A percentile compares a stretch with the other conserved stretches of the same genome.
Evolutionary conservation across 2,113 vertebrate species (phyloP).

Genomic region (Dipodomys stephensi): DNA sequence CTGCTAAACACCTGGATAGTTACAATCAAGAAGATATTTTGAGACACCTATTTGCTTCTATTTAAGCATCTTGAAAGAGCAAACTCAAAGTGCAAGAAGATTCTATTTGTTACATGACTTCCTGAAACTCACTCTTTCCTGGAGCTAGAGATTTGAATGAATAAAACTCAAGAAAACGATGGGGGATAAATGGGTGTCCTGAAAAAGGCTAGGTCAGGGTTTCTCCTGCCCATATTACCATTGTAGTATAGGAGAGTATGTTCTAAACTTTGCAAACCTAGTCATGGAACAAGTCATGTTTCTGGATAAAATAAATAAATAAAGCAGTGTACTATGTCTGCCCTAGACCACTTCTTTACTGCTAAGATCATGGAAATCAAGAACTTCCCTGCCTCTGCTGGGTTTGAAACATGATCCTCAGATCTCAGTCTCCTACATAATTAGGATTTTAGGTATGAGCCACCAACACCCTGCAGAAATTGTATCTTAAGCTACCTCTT

Average conservation of each 20-base stretch:
- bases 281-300: background rate
- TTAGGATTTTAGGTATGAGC: background rate
- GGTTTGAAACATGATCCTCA: too few relatives aligned
- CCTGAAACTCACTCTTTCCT: background rate
- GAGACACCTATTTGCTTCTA: constrained; percentile 1
- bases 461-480: background rate
- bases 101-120: background rate
- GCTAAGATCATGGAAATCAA: background rate
- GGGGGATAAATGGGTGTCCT: background rate
- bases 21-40: background rate
- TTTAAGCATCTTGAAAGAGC: background rate
- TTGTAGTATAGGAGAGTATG: background rate
- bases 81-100: background rate
- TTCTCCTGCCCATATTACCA: background rate
- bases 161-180: background rate
- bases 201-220: background rate
- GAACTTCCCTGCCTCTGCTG: too few relatives aligned
- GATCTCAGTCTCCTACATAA: background rate
- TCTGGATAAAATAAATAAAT: background rate
- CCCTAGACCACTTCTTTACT: background rate
- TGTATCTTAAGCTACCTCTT: too few relatives aligned
- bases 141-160: background rate
- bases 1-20: background rate
- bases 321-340: background rate
- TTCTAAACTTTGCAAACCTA: background rate